Base-by-base conservation (phyloP, 2,888 invertebrate species). In the Nyleta sp. region DNA sequence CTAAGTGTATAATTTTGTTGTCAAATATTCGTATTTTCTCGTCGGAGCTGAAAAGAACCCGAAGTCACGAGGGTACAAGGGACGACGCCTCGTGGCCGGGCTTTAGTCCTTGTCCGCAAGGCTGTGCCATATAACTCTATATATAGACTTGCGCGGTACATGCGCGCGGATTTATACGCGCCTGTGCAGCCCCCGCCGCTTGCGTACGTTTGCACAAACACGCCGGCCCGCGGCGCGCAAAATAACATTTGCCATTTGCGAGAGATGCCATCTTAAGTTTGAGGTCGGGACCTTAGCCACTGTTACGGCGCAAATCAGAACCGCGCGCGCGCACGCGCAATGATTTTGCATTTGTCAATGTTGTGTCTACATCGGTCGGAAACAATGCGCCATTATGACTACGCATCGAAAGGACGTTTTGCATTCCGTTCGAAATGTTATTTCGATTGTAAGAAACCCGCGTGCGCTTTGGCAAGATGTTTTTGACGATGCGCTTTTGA, bases 301-400 rank as follows among this genome's bases (percentile, higher is more conserved):
- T 77, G 77, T 77, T 67, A 59, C 77, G 31, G 67, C 46, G 55
- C 72, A 55, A 77, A 77, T 77, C 77, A 72, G n/a, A n/a, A n/a
- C n/a, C n/a, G n/a, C n/a, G n/a, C n/a, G n/a, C n/a, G 67, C 72
- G 68, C 53, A 38, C 48, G 46, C 55, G 62, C 75, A 68, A 75
- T 75, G 67, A 75, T 75, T 75, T 53, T 65, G 67, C 67, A 71
- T 77, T 77, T 72, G 77, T 72, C 71, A 72, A 77, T 60, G 53
- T 65, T 77, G 71, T 65, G 40, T 65, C 71, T 71, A 65, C 71
- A 76, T 65, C 40, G 40, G 33, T 60, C 50, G 59, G 18, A 59
- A 70, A 70, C 76, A 70, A 76, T 70, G 48, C 64, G 31, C 40
- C 70, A 76, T 75, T 74, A 74, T 74, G 60, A 60, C 65, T 67